Percentiles rank a stretch among this genome's conserved stretches.
phyloP scores from a whole-genome alignment of 2,797 vertebrate species.

The Phoebastria nigripes region DNA sequence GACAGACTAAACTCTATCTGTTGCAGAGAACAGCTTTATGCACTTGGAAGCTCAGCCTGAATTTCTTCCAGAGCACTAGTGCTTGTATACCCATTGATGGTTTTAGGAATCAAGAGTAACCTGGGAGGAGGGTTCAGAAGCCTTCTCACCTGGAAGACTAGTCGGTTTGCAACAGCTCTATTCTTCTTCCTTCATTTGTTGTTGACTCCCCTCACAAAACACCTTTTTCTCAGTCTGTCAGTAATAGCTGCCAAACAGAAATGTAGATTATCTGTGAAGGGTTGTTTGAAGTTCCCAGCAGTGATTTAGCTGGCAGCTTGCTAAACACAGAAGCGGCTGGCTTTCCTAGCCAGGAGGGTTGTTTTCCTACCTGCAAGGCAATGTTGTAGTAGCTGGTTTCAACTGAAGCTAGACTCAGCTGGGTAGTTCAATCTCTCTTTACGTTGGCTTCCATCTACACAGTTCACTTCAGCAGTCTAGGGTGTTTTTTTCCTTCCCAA shows the following conservation, averaged over 20 bases:
- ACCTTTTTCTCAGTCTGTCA: not conserved
- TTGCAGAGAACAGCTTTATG: not conserved
- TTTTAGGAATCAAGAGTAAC: not conserved
- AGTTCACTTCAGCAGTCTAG: not conserved
- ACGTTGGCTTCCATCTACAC: not conserved
- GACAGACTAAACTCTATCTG: not conserved
- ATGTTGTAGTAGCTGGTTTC: not conserved
- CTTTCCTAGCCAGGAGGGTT: not conserved
- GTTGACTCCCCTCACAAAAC: not conserved
- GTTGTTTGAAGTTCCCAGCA: not conserved
- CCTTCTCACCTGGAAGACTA: not conserved
- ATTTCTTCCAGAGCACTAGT: not conserved
- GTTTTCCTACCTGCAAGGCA: not conserved
- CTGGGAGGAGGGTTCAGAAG: not conserved
- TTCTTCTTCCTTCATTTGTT: not conserved
- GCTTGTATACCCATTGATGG: not conserved
- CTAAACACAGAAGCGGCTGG: not conserved
- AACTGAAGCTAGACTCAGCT: not conserved
- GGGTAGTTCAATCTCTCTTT: not conserved
- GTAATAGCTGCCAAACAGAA: not conserved
- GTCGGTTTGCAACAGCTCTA: not conserved
- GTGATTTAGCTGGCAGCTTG: not conserved
- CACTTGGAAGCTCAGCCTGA: not conserved
- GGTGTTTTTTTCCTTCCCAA: not conserved
- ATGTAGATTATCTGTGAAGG: rapidly evolving